Percentiles rank a stretch among this genome's conserved stretches.
Conservation (phyloP, 2,888 invertebrate genomes). For the Leptinotarsa tumamoca region DNA sequence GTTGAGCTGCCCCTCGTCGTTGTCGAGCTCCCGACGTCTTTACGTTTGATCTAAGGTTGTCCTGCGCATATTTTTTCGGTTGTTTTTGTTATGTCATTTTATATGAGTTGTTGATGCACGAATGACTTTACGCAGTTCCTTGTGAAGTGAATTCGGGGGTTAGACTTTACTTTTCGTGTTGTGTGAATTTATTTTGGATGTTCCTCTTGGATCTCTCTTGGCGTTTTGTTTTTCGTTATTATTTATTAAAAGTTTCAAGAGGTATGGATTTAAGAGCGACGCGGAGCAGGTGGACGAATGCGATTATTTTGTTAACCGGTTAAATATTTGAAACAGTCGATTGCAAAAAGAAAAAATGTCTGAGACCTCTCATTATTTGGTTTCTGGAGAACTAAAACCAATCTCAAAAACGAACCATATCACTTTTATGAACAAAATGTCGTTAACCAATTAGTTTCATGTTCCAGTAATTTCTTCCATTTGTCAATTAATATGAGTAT, state of each 20-base stretch:
- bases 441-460: too few species aligned
- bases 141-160: conserved; percentile 20
- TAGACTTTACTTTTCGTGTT: conserved; percentile 12
- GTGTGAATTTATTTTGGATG: conserved; percentile 18
- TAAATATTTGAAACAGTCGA: too few species aligned
- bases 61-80: not conserved
- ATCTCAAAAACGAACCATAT: too few species aligned
- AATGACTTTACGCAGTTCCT: conserved; percentile 15
- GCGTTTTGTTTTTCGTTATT: conserved; percentile 14
- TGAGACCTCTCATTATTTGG: too few species aligned
- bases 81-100: conserved; percentile 8
- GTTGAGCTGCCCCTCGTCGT: not conserved
- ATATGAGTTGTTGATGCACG: conserved; percentile 5
- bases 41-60: not conserved
- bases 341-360: too few species aligned
- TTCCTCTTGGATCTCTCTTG: conserved; percentile 42
- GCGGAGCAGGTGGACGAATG: not conserved
- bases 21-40: not conserved
- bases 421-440: too few species aligned
- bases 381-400: too few species aligned
- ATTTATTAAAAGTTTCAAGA: not conserved
- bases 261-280: not conserved
- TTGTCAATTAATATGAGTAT: too few species aligned
- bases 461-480: too few species aligned
- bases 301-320: too few species aligned